Conservation (phyloP, 1,140 invertebrate species). For the Brachionus koreanus region DNA sequence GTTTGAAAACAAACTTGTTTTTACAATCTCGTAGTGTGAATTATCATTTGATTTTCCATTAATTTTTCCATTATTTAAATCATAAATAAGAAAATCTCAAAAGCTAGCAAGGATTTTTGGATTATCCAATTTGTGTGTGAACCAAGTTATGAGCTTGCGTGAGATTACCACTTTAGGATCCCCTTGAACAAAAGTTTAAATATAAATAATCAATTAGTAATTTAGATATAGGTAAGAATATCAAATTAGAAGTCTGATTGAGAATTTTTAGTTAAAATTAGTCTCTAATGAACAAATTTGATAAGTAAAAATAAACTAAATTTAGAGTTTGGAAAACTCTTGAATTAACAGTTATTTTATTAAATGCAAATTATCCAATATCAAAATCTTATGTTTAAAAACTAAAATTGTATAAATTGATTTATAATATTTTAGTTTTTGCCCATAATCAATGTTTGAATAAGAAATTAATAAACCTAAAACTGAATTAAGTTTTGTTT, state of each 20-base stretch:
- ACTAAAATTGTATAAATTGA: conserved; percentile 13
- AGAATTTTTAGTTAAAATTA: not conserved
- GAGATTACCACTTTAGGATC: conserved; percentile 11
- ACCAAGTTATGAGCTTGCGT: not conserved
- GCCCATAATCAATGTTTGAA: not conserved
- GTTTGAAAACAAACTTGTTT: not conserved
- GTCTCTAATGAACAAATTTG: not conserved
- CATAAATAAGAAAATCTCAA: not conserved
- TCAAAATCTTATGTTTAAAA: not conserved
- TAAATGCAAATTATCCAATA: conserved; percentile 28
- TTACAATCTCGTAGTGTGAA: conserved; percentile 2
- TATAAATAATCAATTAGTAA: conserved; percentile 8
- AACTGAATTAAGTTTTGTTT: not conserved
- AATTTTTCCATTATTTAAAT: not conserved
- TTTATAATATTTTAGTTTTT: not conserved
- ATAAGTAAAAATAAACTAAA: not conserved
- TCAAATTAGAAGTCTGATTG: not conserved
- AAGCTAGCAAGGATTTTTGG: not conserved
- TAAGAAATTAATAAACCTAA: not conserved
- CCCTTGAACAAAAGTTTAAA: not conserved
- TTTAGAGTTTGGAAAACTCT: not conserved
- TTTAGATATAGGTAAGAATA: not conserved
- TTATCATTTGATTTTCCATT: not conserved
- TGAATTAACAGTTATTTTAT: conserved; percentile 16
- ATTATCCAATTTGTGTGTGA: not conserved